Evolutionary conservation across 2,888 invertebrate species (phyloP).

Genomic region (Syrphus vitripennis): DNA sequence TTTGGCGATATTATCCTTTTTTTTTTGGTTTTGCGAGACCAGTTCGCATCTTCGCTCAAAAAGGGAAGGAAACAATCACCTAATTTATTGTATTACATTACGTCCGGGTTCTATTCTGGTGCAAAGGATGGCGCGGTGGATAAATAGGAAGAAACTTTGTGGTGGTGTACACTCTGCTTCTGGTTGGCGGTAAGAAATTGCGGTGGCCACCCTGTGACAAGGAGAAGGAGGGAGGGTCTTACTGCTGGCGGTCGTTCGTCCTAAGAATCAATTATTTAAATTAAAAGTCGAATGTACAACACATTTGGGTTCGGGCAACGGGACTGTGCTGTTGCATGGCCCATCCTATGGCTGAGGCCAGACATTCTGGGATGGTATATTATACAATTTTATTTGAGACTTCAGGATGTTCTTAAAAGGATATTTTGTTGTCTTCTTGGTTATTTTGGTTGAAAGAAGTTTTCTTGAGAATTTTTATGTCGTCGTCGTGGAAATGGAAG

Average conservation of each 20-base stretch:
- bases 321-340: neutral
- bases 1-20: slow-evolving; percentile 22
- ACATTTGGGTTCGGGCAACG: slow-evolving; percentile 34
- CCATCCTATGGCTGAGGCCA: slow-evolving; percentile 1
- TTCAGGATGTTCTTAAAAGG: slow-evolving; percentile 62
- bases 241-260: slow-evolving; percentile 4
- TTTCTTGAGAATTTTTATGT: slow-evolving; percentile 28
- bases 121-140: no score
- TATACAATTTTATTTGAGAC: slow-evolving; percentile 7
- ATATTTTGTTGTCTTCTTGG: slow-evolving; percentile 41
- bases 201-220: neutral
- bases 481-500: neutral
- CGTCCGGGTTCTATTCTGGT: slow-evolving; percentile 17
- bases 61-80: slow-evolving; percentile 68
- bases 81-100: slow-evolving; percentile 64
- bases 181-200: neutral
- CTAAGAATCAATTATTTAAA: slow-evolving; percentile 70
- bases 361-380: slow-evolving; percentile 44
- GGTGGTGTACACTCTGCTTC: slow-evolving; percentile 31
- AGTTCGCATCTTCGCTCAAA: neutral
- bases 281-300: slow-evolving; percentile 70
- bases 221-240: neutral
- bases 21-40: neutral
- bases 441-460: slow-evolving; percentile 15
- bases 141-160: slow-evolving; percentile 42